Evolutionary conservation across 2,888 invertebrate species (phyloP), one percentile per base, ranked within the genome.

Genomic region (Leptopterna dolabrata): DNA sequence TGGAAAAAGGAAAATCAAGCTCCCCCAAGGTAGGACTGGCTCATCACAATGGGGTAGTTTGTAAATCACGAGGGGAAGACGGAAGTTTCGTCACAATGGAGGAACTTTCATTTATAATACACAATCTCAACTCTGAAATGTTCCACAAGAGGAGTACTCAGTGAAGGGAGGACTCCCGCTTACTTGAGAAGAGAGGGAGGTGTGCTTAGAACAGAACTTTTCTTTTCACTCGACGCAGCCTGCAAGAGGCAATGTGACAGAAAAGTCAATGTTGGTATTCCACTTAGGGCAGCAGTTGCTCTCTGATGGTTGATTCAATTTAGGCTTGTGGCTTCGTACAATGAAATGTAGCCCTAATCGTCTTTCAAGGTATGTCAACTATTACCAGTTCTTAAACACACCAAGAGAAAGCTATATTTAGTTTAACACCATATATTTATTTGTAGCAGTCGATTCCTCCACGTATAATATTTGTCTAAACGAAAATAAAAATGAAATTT

Each of bases 71-170:
- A 78, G 13, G 78, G 27, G 45, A 45, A 27, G 14, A 27, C 19
- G 78, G 78, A 78, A 78, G 78, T 78, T 78, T 78, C 45, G 78
- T 24, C 41, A 78, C 78, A 78, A 78, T 78, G 19, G 47, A 43
- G 45, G 45, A 78, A 78, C 78, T 78, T 78, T 45, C 78, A 78
- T 78, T 78, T 78, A 78, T 78, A 78, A 78, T 78, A 78, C 78
- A 78, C 45, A 45, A 78, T 19, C 43, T 78, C 76, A 30, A 13
- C 30, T 14, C 1, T 36, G 73, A 41, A 41, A 76, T 76, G 73
- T 30, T 76, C 13, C 16, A 30, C 16, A 29, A 19, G 9, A 76
- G 36, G 29, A 73, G 36, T 16, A 14, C 73, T 29, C 41, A 76
- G 36, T 27, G 36, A 36, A 76, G 7, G 19, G 73, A 36, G 19